Evolutionary conservation across 1,140 invertebrate genomes (phyloP).

Genomic region (Cephus cinctus): DNA sequence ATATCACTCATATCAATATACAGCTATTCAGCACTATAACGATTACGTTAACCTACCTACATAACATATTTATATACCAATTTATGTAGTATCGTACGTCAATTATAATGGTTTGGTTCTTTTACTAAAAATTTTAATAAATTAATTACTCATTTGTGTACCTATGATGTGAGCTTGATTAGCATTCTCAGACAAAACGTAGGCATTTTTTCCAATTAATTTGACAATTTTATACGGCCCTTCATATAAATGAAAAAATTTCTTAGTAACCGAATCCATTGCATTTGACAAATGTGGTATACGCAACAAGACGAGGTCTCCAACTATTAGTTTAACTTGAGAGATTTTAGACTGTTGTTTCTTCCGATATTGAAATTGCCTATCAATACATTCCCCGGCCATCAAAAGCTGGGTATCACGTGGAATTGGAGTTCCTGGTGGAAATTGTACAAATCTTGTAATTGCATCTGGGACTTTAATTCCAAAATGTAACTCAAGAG

Average conservation of each 20-base stretch:
- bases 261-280: not conserved
- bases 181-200: not conserved
- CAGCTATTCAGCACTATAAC: too few species aligned
- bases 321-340: not conserved
- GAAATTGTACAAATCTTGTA: too few species aligned
- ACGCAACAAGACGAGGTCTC: not conserved
- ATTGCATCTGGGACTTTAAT: too few species aligned
- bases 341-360: not conserved
- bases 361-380: not conserved
- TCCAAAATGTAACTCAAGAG: constrained; percentile 22
- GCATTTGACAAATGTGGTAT: not conserved
- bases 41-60: too few species aligned
- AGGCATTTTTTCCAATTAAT: not conserved
- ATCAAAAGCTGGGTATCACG: too few species aligned
- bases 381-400: not conserved
- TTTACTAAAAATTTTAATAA: too few species aligned
- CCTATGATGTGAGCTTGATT: not conserved
- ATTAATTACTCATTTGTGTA: too few species aligned
- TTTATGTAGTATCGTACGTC: too few species aligned
- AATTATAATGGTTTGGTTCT: too few species aligned
- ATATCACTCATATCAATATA: too few species aligned
- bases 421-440: too few species aligned
- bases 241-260: not conserved
- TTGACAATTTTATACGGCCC: not conserved
- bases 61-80: too few species aligned